Percentiles rank a stretch among this genome's conserved stretches.
phyloP scores from a whole-genome alignment of 2,113 vertebrate genomes.

The Bufo gargarizans region DNA sequence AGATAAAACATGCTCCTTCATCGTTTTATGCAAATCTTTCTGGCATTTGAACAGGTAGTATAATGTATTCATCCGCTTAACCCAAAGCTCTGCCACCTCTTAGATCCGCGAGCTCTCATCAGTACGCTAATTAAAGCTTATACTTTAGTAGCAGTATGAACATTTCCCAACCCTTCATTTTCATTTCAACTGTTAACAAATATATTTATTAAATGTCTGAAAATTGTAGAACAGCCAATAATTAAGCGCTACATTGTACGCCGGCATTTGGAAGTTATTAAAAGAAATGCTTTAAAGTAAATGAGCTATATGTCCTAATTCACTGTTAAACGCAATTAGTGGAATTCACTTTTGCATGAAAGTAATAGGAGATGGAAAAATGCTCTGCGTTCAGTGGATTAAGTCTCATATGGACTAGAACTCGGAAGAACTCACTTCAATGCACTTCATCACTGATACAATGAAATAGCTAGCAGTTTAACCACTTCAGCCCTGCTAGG shows the following conservation, averaged over 20 bases:
- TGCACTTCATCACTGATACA: neutral
- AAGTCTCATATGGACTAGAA: neutral
- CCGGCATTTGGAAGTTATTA: slow-evolving; percentile 38
- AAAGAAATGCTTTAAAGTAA: slow-evolving; percentile 10
- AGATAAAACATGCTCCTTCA: slow-evolving; percentile 62
- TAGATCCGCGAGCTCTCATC: slow-evolving; percentile 69
- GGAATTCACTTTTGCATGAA: slow-evolving; percentile 33
- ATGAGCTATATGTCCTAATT: slow-evolving; percentile 25
- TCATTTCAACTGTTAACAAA: slow-evolving; percentile 67
- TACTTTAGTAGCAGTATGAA: slow-evolving; percentile 64
- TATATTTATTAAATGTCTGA: slow-evolving; percentile 67
- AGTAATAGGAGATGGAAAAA: neutral
- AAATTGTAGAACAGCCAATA: slow-evolving; percentile 45
- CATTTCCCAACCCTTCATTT: slow-evolving; percentile 66
- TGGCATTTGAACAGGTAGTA: slow-evolving; percentile 67
- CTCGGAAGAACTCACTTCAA: neutral
- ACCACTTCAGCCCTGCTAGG: neutral
- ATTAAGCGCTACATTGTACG: slow-evolving; percentile 24
- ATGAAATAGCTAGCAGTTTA: neutral
- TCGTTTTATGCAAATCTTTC: slow-evolving; percentile 68
- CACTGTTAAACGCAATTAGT: slow-evolving; percentile 26
- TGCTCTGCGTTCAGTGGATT: neutral
- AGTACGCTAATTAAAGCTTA: slow-evolving; percentile 69
- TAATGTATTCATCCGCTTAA: slow-evolving; percentile 66
- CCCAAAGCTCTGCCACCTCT: slow-evolving; percentile 68